Evolutionary conservation across 2,888 invertebrate species (phyloP).

Genomic region (Eristalis intricaria): DNA sequence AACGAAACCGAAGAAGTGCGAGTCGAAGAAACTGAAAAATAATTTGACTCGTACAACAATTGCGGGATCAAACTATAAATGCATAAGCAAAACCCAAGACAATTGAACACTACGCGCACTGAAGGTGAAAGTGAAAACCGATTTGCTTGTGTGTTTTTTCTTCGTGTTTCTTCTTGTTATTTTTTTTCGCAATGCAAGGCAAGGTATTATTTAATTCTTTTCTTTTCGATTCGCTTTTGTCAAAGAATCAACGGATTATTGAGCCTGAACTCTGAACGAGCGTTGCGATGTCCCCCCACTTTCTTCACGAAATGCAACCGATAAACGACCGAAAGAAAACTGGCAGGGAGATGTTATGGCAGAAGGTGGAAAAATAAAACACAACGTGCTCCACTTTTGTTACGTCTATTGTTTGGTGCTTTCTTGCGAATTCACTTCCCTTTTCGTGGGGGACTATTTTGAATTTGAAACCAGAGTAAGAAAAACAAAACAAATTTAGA

Average conservation of each 20-base stretch:
- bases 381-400: conserved; percentile 16
- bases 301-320: not conserved
- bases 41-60: conserved; percentile 4
- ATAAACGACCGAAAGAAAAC: not conserved
- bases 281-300: not conserved
- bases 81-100: conserved; percentile 8
- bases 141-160: not conserved
- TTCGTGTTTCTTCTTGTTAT: not conserved
- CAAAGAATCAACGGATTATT: conserved; percentile 7
- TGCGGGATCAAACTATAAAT: conserved; percentile 14
- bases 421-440: not conserved
- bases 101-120: conserved; percentile 40
- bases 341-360: not conserved
- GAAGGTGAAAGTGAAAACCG: conserved; percentile 62
- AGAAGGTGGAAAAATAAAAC: not conserved
- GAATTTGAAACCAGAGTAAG: not conserved
- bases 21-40: not conserved
- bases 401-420: not conserved
- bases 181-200: not conserved
- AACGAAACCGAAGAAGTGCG: too few relatives aligned
- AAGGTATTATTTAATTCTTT: not conserved
- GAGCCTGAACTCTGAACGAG: not conserved
- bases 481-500: not conserved
- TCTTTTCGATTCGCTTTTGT: conserved; percentile 8
- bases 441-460: not conserved